Evolutionary conservation across 2,797 vertebrate genomes (phyloP).

Genomic region (Tadarida brasiliensis): DNA sequence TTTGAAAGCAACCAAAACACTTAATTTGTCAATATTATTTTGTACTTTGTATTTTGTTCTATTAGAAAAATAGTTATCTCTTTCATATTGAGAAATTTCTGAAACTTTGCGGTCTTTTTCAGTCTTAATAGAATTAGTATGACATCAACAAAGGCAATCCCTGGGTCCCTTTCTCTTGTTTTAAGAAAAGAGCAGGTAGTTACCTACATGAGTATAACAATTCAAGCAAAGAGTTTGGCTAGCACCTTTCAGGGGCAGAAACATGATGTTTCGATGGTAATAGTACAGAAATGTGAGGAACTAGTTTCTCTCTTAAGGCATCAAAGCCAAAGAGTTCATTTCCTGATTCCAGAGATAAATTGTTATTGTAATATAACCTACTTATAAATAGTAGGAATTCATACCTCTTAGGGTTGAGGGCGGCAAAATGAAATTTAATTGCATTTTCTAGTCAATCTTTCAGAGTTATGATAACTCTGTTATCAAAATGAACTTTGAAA

Average conservation of each 20-base stretch:
- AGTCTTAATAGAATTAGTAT: constrained; percentile 17
- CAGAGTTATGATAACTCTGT: constrained; percentile 17
- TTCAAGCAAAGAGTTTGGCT: constrained; percentile 3
- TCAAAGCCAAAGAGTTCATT: background rate
- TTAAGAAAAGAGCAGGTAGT: constrained; percentile 35
- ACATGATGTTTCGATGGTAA: constrained; percentile 34
- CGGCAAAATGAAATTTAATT: constrained; percentile 1
- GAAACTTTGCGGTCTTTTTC: constrained; percentile 5
- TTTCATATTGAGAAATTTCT: constrained; percentile 29
- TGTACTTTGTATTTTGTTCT: constrained; percentile 1
- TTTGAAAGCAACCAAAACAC: constrained; percentile 53
- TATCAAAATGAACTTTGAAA: constrained; percentile 62
- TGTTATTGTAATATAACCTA: background rate
- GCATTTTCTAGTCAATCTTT: constrained; percentile 43
- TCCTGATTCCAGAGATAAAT: constrained; percentile 29
- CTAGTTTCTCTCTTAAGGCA: background rate
- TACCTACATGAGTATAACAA: background rate
- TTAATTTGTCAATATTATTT: constrained; percentile 38
- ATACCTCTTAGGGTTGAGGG: background rate
- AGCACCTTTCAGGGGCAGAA: background rate
- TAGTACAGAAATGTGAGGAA: constrained; percentile 35
- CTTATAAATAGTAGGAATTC: background rate
- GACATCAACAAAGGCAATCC: background rate
- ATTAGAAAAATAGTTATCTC: background rate
- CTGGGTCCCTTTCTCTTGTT: background rate